These are phyloP conservation scores for Muraenolepis orangiensis DNA, from an alignment of 2,797 vertebrate genomes.

Conservation along the genomic window DNA sequence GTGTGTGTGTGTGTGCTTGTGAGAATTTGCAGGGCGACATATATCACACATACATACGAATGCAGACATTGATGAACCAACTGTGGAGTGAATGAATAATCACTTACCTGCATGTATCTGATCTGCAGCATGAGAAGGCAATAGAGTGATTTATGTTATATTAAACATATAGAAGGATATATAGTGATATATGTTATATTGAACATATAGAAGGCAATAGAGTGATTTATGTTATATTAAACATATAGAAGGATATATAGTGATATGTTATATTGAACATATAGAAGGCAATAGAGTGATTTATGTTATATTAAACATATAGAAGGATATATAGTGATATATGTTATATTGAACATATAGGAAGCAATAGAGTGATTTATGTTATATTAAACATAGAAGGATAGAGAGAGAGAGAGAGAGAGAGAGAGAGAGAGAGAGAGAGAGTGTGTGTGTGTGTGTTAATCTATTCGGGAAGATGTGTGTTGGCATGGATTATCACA, in stretches of 20 bases:
- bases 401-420: too few species aligned
- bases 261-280: background rate
- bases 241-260: background rate
- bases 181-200: background rate
- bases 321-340: too few species aligned
- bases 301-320: too few species aligned
- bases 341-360: too few species aligned
- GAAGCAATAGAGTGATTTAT: too few species aligned
- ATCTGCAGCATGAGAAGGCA: slow-evolving; percentile 88
- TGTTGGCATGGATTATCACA: background rate
- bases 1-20: slow-evolving; percentile 20
- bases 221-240: background rate
- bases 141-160: background rate
- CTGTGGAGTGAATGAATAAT: slow-evolving; percentile 25
- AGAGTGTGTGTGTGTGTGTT: background rate
- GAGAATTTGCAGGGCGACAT: background rate
- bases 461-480: background rate
- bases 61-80: background rate
- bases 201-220: background rate
- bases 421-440: too few species aligned
- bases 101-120: slow-evolving; percentile 97
- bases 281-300: too few species aligned
- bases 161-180: background rate
- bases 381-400: too few species aligned
- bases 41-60: too few species aligned